These are phyloP conservation scores for Coptodon bakossiorum DNA, from an alignment of 2,113 vertebrate genomes.

Conservation along the genomic window DNA sequence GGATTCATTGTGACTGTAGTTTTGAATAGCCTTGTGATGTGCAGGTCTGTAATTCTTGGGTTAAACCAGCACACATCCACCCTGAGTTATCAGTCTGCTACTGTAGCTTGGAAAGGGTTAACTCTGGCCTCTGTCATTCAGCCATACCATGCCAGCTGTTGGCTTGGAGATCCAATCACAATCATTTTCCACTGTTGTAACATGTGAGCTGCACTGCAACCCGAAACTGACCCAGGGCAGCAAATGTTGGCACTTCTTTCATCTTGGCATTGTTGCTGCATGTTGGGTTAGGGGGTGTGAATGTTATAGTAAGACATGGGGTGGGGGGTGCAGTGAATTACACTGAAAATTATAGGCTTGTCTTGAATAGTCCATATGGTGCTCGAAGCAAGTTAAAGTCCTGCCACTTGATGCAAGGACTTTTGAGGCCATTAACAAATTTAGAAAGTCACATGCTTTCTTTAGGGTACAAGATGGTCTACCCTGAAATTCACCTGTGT, in stretches of 20 bases:
- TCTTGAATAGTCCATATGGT: background rate
- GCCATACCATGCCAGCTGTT: conserved; percentile 68
- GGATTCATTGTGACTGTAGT: background rate
- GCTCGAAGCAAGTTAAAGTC: background rate
- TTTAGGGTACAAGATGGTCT: background rate
- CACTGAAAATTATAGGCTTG: background rate
- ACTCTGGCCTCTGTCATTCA: conserved; percentile 46
- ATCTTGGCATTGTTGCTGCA: conserved; percentile 29
- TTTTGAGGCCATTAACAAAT: background rate
- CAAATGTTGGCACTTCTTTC: conserved; percentile 66
- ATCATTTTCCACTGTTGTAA: conserved; percentile 78
- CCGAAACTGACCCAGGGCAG: conserved; percentile 62
- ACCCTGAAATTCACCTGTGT: background rate
- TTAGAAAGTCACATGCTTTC: background rate
- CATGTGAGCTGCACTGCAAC: conserved; percentile 72
- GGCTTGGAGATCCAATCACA: conserved; percentile 68
- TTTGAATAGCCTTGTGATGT: conserved; percentile 3
- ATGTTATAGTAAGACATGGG: background rate
- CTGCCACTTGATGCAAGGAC: background rate
- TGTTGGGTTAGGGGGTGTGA: conserved; percentile 2
- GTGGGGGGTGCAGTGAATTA: background rate
- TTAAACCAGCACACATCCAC: background rate
- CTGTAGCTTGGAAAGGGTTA: conserved; percentile 50
- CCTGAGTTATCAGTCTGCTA: background rate
- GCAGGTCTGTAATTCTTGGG: background rate